phyloP scores from a whole-genome alignment of 2,113 vertebrate species.

The Salvelinus alpinus region DNA sequence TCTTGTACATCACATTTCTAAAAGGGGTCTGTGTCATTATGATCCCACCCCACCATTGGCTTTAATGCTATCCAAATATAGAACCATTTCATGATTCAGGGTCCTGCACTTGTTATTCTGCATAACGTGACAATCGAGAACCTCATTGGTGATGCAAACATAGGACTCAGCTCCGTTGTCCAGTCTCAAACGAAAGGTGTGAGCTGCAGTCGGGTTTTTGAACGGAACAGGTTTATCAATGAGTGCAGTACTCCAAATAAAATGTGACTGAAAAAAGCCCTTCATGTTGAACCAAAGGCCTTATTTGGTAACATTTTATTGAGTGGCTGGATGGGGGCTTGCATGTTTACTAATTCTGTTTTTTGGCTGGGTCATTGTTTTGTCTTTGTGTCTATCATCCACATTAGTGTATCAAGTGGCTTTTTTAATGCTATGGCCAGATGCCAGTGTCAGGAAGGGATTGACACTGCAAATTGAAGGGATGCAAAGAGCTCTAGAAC shows the following conservation, averaged over 20 bases:
- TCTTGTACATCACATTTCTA: background rate
- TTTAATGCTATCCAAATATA: constrained; percentile 52
- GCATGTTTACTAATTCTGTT: background rate
- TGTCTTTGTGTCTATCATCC: constrained; percentile 9
- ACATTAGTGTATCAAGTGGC: background rate
- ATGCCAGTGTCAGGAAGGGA: constrained; percentile 26
- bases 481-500: constrained; percentile 27
- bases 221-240: background rate
- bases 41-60: background rate
- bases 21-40: background rate
- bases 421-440: constrained; percentile 1
- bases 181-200: constrained; percentile 1
- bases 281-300: background rate
- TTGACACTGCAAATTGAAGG: constrained; percentile 23
- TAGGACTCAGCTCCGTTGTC: background rate
- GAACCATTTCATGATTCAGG: constrained; percentile 42
- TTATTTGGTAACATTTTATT: background rate
- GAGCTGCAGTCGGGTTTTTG: background rate
- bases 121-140: constrained; percentile 26
- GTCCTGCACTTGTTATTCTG: constrained; percentile 28
- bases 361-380: constrained; percentile 2
- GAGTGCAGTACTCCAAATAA: too few relatives aligned
- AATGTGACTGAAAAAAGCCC: background rate
- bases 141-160: background rate
- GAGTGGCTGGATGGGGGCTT: background rate